Evolutionary conservation across 2,888 invertebrate genomes (phyloP).

Genomic region (Drosophila atripex): DNA sequence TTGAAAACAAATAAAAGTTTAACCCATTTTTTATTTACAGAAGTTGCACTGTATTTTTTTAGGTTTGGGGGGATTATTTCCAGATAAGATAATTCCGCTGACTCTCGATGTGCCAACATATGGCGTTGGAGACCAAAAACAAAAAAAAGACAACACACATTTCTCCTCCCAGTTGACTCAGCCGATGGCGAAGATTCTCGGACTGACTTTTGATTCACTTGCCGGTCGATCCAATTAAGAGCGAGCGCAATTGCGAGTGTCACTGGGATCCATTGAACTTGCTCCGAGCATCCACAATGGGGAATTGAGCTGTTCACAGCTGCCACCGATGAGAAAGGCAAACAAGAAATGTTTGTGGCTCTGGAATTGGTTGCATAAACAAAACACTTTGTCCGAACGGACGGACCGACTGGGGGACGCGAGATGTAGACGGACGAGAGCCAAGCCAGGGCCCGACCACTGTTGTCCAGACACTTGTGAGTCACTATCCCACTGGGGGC

Average conservation of each 20-base stretch:
- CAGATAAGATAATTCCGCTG: constrained; percentile 32
- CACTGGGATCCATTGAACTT: constrained; percentile 74
- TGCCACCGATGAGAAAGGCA: constrained; percentile 35
- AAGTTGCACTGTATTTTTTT: constrained; percentile 15
- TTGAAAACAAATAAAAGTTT: neutral
- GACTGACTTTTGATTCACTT: constrained; percentile 24
- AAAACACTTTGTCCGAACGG: constrained; percentile 23
- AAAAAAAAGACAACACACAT: neutral
- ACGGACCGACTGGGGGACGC: constrained; percentile 10
- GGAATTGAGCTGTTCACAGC: constrained; percentile 51
- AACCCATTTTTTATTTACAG: neutral
- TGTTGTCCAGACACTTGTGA: constrained; percentile 51
- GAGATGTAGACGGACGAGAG: constrained; percentile 4
- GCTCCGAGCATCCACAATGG: constrained; percentile 18
- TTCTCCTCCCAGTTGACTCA: constrained; percentile 20
- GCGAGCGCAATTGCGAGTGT: constrained; percentile 61
- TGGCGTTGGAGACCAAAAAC: constrained; percentile 16
- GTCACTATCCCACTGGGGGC: constrained; percentile 40
- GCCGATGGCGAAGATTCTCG: neutral
- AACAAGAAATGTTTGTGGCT: constrained; percentile 70
- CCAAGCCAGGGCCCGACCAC: constrained; percentile 1
- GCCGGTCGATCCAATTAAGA: constrained; percentile 55
- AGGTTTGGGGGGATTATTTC: constrained; percentile 14
- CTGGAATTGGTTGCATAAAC: constrained; percentile 73
- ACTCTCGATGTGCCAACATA: constrained; percentile 29